phyloP scores from a whole-genome alignment of 2,888 invertebrate species.

The Hyposoter dolosus region DNA sequence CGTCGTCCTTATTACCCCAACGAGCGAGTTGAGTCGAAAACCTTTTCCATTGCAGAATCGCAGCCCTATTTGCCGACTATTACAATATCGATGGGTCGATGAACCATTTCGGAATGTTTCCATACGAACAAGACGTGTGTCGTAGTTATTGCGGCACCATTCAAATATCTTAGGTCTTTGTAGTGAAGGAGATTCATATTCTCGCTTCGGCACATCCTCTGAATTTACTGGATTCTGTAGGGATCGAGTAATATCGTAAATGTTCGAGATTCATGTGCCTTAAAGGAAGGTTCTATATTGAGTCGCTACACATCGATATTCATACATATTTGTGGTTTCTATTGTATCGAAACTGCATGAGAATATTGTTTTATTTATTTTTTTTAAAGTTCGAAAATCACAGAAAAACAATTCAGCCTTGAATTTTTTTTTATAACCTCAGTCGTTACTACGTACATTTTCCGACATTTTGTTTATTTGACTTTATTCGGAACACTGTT shows the following conservation, averaged over 20 bases:
- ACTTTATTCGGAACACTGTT: too few relatives aligned
- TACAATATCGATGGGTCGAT: constrained; percentile 79
- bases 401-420: not conserved
- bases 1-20: not conserved
- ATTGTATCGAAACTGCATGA: not conserved
- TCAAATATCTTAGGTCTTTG: constrained; percentile 55
- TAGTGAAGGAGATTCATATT: constrained; percentile 46
- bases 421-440: not conserved
- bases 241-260: constrained; percentile 32
- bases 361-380: not conserved
- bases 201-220: constrained; percentile 30
- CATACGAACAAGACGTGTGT: constrained; percentile 72
- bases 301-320: not conserved
- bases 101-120: constrained; percentile 58
- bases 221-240: constrained; percentile 53
- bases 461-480: not conserved
- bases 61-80: constrained; percentile 80
- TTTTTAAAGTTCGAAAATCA: not conserved
- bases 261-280: constrained; percentile 23
- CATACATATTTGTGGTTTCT: not conserved
- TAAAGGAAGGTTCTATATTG: not conserved
- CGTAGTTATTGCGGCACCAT: constrained; percentile 77
- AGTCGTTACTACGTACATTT: not conserved
- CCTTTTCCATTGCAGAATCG: constrained; percentile 74
- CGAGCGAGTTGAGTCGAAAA: not conserved